phyloP scores from a whole-genome alignment of 1,140 invertebrate species.

The Hesperophylax magnus region DNA sequence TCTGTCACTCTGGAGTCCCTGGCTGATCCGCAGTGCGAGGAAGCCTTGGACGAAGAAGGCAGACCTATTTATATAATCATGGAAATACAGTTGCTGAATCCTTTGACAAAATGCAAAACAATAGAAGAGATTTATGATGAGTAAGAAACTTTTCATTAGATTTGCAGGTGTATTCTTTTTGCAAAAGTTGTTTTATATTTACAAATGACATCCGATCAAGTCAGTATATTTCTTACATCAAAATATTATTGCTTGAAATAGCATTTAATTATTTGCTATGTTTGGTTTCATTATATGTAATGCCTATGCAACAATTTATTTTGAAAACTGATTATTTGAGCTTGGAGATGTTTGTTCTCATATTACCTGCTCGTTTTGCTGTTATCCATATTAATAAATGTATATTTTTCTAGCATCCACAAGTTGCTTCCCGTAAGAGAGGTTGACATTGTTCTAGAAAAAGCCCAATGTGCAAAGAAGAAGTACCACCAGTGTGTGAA shows the following conservation, averaged over 20 bases:
- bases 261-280: too few relatives aligned
- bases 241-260: too few relatives aligned
- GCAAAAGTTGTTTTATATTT: too few relatives aligned
- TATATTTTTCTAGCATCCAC: slow-evolving; percentile 24
- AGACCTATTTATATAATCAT: slow-evolving; percentile 31
- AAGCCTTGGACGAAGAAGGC: slow-evolving; percentile 7
- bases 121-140: slow-evolving; percentile 29
- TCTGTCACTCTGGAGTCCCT: background rate
- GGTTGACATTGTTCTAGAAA: slow-evolving; percentile 16
- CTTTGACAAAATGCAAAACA: slow-evolving; percentile 19
- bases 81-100: slow-evolving; percentile 13
- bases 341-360: too few relatives aligned
- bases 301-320: too few relatives aligned
- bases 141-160: slow-evolving; percentile 2
- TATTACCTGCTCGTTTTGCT: too few relatives aligned
- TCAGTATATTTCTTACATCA: too few relatives aligned
- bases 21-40: slow-evolving; percentile 5
- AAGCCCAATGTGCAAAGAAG: slow-evolving; percentile 28
- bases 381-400: background rate
- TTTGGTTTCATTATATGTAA: too few relatives aligned
- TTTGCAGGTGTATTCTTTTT: too few relatives aligned
- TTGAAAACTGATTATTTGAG: too few relatives aligned
- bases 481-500: slow-evolving; percentile 25
- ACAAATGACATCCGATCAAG: too few relatives aligned
- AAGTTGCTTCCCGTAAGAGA: slow-evolving; percentile 27